Percentiles rank a stretch among this genome's conserved stretches.
Evolutionary conservation across 1,140 invertebrate species (phyloP).

Genomic region (Drosophila ohnishii): DNA sequence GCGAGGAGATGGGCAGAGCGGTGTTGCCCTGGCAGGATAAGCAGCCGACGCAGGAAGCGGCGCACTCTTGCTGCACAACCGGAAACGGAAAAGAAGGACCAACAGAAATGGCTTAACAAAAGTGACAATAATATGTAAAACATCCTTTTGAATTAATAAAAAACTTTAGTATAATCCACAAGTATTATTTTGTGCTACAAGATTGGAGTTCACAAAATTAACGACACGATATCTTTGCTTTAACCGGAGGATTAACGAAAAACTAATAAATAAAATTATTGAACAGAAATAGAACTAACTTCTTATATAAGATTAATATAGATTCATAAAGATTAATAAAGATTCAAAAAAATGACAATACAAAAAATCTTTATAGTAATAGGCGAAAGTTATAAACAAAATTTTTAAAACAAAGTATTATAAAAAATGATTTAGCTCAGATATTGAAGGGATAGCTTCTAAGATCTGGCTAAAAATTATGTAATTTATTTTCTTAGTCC

Average conservation of each 20-base stretch:
- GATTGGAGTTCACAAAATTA: neutral
- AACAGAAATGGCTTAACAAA: constrained; percentile 3
- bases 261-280: neutral
- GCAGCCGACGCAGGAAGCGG: constrained; percentile 81
- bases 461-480: neutral
- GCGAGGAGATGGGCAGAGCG: constrained; percentile 75
- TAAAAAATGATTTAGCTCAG: neutral
- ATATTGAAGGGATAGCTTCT: neutral
- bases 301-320: neutral
- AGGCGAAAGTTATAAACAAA: neutral
- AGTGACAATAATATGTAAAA: no score
- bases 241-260: neutral
- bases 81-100: constrained; percentile 14
- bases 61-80: constrained; percentile 78
- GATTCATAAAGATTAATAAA: neutral
- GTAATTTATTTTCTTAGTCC: neutral
- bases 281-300: neutral
- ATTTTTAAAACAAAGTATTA: neutral
- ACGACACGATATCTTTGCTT: neutral
- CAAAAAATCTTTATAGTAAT: neutral
- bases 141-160: neutral
- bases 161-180: neutral
- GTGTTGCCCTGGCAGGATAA: constrained; percentile 81
- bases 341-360: neutral
- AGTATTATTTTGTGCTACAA: neutral